These are phyloP conservation scores for Andricus quercusramuli DNA, from an alignment of 2,888 invertebrate genomes.

Conservation along the genomic window DNA sequence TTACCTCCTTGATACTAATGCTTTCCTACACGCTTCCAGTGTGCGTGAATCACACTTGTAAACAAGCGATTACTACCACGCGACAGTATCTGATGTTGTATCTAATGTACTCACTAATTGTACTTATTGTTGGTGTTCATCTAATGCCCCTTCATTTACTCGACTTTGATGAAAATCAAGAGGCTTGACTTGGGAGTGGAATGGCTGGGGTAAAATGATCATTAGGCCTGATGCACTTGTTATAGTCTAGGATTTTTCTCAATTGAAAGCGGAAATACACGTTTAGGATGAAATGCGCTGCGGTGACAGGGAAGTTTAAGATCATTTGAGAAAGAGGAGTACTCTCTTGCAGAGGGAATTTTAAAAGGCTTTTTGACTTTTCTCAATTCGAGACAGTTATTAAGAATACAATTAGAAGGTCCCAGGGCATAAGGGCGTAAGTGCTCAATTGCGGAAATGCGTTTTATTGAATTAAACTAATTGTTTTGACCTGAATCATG, in stretches of 20 bases:
- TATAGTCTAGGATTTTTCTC: conserved; percentile 25
- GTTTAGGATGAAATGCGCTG: conserved; percentile 5
- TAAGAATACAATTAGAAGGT: no score
- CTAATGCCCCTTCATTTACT: conserved; percentile 26
- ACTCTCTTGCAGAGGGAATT: neutral
- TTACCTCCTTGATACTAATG: neutral
- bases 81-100: conserved; percentile 37
- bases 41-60: conserved; percentile 55
- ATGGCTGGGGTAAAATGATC: conserved; percentile 37
- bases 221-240: conserved; percentile 33
- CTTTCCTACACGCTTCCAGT: conserved; percentile 33
- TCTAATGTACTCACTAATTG: conserved; percentile 31
- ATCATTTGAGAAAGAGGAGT: neutral
- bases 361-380: no score
- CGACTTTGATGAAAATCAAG: conserved; percentile 30
- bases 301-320: neutral
- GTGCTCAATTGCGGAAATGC: no score
- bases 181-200: conserved; percentile 28
- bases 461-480: no score
- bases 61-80: conserved; percentile 50
- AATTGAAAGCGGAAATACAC: conserved; percentile 35
- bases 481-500: no score
- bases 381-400: no score
- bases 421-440: no score
- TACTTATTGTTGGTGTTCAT: neutral